Evolutionary conservation across 2,888 invertebrate genomes (phyloP).

Genomic region (Epirrhoe alternata): DNA sequence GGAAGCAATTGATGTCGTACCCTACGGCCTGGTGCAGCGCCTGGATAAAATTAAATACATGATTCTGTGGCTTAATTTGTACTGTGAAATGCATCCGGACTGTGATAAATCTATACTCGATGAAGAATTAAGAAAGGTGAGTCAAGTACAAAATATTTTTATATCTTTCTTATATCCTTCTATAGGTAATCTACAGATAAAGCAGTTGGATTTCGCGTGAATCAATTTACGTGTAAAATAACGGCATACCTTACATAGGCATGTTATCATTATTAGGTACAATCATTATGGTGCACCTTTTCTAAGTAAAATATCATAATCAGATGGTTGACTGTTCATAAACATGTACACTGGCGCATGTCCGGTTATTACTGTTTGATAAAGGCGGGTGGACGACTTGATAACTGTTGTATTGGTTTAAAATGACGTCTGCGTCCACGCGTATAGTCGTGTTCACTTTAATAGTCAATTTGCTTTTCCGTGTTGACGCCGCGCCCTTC

Average conservation of each 20-base stretch:
- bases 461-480: slow-evolving; percentile 60
- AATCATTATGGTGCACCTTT: neutral
- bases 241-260: neutral
- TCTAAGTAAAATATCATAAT: neutral
- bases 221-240: neutral
- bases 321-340: neutral
- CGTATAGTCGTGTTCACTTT: slow-evolving; percentile 66
- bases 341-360: slow-evolving; percentile 34
- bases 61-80: slow-evolving; percentile 57
- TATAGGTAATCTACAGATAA: neutral
- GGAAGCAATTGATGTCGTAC: slow-evolving; percentile 48
- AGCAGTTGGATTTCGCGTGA: neutral
- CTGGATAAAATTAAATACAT: slow-evolving; percentile 55
- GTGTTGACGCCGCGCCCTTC: slow-evolving; percentile 55
- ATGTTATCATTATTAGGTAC: neutral
- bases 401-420: slow-evolving; percentile 60
- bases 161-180: too few species aligned
- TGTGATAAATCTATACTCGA: slow-evolving; percentile 56
- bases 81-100: slow-evolving; percentile 60
- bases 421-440: slow-evolving; percentile 71
- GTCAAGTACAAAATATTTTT: slow-evolving; percentile 11
- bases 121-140: slow-evolving; percentile 55
- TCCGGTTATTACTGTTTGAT: slow-evolving; percentile 56
- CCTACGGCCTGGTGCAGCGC: slow-evolving; percentile 46
- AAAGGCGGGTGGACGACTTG: slow-evolving; percentile 52